Evolutionary conservation across 2,113 vertebrate genomes (phyloP).

Genomic region (Panurus biarmicus): DNA sequence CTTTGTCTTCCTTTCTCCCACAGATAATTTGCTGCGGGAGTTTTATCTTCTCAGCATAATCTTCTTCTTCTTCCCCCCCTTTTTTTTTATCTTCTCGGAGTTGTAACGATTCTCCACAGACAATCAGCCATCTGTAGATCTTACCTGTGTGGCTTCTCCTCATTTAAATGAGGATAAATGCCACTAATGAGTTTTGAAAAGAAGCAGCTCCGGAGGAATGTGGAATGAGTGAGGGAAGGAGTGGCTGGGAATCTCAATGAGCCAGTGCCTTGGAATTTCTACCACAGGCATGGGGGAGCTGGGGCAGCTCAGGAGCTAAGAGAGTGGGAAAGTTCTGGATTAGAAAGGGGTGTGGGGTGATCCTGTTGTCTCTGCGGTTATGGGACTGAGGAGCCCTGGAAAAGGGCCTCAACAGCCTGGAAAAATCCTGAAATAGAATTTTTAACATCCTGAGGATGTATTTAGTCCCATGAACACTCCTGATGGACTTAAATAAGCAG

Average conservation of each 20-base stretch:
- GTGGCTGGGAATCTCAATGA: conserved; percentile 15
- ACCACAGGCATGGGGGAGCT: not conserved
- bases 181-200: conserved; percentile 56
- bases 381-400: not conserved
- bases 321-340: not conserved
- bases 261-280: accelerated
- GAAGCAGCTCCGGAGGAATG: not conserved
- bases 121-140: conserved; percentile 37
- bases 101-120: conserved; percentile 33
- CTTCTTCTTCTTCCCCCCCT: not conserved
- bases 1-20: not conserved
- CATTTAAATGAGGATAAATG: conserved; percentile 56
- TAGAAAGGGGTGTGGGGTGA: accelerated
- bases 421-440: not conserved
- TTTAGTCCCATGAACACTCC: not conserved
- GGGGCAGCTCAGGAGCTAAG: accelerated
- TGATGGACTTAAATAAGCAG: not conserved
- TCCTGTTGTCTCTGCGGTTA: not conserved
- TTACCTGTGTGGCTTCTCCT: conserved; percentile 37
- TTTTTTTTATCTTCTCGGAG: not conserved
- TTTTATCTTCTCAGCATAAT: not conserved
- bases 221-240: conserved; percentile 29
- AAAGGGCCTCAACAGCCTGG: not conserved
- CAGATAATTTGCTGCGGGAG: not conserved
- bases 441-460: not conserved